phyloP scores from a whole-genome alignment of 1,140 invertebrate genomes.

The Heterodera schachtii region DNA sequence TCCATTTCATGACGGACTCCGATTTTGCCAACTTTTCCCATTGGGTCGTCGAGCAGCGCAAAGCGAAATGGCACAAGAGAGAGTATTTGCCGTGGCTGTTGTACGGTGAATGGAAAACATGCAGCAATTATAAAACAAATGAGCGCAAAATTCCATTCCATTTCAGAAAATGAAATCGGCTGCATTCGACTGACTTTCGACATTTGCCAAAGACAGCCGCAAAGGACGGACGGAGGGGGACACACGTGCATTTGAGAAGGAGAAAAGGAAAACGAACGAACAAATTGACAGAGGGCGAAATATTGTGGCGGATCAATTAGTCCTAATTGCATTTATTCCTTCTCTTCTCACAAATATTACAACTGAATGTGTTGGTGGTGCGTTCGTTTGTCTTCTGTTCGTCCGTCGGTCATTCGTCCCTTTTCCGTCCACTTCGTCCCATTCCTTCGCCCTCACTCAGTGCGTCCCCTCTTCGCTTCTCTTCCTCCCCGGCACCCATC shows the following conservation, averaged over 20 bases:
- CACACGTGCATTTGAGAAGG: constrained; percentile 55
- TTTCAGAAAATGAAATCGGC: constrained; percentile 61
- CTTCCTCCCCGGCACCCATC: constrained; percentile 54
- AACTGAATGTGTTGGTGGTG: no score
- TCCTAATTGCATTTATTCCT: no score
- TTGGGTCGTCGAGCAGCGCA: constrained; percentile 32
- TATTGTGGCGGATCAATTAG: no score
- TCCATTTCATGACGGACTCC: neutral
- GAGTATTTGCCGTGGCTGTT: constrained; percentile 65
- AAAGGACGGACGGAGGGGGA: constrained; percentile 49
- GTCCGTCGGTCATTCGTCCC: neutral
- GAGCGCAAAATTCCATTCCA: neutral
- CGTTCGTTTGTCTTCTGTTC: no score
- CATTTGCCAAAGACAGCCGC: constrained; percentile 59
- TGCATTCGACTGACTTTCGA: constrained; percentile 64
- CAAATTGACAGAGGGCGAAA: constrained; percentile 41
- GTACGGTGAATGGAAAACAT: constrained; percentile 40
- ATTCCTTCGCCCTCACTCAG: neutral
- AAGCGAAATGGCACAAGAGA: constrained; percentile 55
- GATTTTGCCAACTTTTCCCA: constrained; percentile 9
- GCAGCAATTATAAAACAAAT: neutral
- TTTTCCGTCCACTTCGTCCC: no score
- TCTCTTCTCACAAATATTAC: no score
- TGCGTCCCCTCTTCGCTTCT: constrained; percentile 17
- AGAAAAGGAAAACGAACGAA: neutral